Conservation (phyloP, 2,888 invertebrate genomes). For the Tenodera sinensis region DNA sequence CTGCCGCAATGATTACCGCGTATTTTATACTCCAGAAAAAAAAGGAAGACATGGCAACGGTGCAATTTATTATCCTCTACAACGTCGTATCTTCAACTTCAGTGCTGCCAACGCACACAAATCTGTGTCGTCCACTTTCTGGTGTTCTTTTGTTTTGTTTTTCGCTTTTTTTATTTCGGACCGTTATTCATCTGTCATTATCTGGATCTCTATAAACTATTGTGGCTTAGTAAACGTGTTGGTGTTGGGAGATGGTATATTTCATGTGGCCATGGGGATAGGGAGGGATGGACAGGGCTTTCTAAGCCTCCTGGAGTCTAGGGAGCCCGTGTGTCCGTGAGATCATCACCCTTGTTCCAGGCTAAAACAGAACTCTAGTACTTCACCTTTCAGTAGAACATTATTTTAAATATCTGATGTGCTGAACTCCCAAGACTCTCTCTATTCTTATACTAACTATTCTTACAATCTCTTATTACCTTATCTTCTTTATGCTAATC, state of each 20-base stretch:
- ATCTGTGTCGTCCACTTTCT: neutral
- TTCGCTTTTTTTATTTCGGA: neutral
- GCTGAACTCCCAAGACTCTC: too few species aligned
- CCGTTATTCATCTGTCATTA: slow-evolving; percentile 9
- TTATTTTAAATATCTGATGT: too few species aligned
- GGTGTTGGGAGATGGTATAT: neutral
- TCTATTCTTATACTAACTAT: too few species aligned
- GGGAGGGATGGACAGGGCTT: neutral
- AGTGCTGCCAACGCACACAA: neutral
- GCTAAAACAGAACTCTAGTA: neutral
- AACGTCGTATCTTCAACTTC: neutral
- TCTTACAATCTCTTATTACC: too few species aligned
- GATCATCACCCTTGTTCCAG: neutral
- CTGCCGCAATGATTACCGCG: neutral
- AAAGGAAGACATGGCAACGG: neutral
- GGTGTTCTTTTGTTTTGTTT: neutral
- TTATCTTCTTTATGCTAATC: too few species aligned
- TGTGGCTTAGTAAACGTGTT: neutral
- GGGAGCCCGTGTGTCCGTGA: neutral
- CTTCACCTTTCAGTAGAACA: neutral
- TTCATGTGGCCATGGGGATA: neutral
- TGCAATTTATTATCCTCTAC: neutral
- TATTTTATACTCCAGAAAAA: neutral
- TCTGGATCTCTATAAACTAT: slow-evolving; percentile 16
- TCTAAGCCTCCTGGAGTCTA: neutral